Percentiles rank a stretch among this genome's conserved stretches.
phyloP scores from a whole-genome alignment of 2,888 invertebrate genomes.

The Eupithecia exiguata region DNA sequence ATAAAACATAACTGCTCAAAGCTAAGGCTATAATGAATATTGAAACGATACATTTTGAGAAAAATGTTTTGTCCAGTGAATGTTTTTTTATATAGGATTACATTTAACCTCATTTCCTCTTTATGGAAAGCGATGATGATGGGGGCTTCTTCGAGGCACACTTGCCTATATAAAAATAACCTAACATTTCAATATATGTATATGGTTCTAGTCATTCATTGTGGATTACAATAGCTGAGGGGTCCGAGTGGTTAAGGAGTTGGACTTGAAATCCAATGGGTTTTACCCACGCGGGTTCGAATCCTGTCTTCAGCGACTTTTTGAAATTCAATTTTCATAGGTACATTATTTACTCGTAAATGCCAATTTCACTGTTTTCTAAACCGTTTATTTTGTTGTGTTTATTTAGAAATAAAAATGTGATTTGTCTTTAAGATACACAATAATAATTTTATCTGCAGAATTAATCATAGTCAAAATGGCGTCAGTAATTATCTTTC shows the following conservation, averaged over 20 bases:
- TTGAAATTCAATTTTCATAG: too few species aligned
- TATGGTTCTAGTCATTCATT: background rate
- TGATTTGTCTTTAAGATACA: slow-evolving; percentile 14
- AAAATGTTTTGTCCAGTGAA: background rate
- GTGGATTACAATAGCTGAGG: slow-evolving; percentile 67
- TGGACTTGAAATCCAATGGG: slow-evolving; percentile 85
- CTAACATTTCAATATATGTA: background rate
- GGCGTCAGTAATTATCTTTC: slow-evolving; percentile 40
- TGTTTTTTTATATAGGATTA: background rate
- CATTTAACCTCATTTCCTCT: background rate
- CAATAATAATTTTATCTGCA: slow-evolving; percentile 38
- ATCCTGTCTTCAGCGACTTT: slow-evolving; percentile 72
- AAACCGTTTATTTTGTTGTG: background rate
- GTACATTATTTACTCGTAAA: too few species aligned
- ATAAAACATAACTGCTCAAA: slow-evolving; percentile 45
- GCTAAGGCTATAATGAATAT: slow-evolving; percentile 21
- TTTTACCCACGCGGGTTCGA: slow-evolving; percentile 85
- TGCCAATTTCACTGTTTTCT: background rate
- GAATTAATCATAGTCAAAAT: slow-evolving; percentile 35
- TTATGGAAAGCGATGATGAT: background rate
- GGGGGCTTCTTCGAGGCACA: background rate
- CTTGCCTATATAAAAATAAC: background rate
- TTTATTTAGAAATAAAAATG: background rate
- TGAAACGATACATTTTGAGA: background rate
- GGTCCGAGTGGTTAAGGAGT: slow-evolving; percentile 85